These are phyloP conservation scores for Hyppa rectilinea DNA, from an alignment of 2,888 invertebrate species.

Conservation along the genomic window DNA sequence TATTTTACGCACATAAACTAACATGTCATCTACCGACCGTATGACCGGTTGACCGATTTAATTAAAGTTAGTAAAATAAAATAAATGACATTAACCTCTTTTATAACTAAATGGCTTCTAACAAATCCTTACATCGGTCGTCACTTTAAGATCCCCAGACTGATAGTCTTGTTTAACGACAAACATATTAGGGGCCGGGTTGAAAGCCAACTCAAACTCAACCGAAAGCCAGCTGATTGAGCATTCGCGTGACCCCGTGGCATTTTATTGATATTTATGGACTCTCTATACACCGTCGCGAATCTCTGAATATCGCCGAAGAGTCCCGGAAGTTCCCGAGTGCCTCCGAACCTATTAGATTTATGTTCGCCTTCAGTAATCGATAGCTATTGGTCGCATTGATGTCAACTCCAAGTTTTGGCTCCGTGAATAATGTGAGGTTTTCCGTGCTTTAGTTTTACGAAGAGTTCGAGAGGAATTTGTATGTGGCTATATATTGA, in stretches of 20 bases:
- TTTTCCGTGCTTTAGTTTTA: slow-evolving; percentile 53
- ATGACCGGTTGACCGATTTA: too few relatives aligned
- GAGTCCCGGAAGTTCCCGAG: slow-evolving; percentile 30
- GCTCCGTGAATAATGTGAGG: slow-evolving; percentile 51
- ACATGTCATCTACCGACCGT: too few relatives aligned
- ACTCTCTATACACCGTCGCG: slow-evolving; percentile 47
- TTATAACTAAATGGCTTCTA: slow-evolving; percentile 50
- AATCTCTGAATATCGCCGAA: slow-evolving; percentile 5
- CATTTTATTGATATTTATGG: slow-evolving; percentile 65
- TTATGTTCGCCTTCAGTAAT: slow-evolving; percentile 58
- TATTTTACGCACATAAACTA: not conserved
- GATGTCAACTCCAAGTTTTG: slow-evolving; percentile 62
- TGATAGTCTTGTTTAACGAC: slow-evolving; percentile 63
- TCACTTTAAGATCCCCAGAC: slow-evolving; percentile 51
- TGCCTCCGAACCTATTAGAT: slow-evolving; percentile 40
- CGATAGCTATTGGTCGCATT: slow-evolving; percentile 63
- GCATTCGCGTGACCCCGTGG: slow-evolving; percentile 65
- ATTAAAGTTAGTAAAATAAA: too few relatives aligned
- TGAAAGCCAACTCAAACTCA: slow-evolving; percentile 50
- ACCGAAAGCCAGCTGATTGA: slow-evolving; percentile 61
- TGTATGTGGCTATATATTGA: slow-evolving; percentile 51
- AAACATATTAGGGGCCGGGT: slow-evolving; percentile 60
- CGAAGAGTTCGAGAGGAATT: slow-evolving; percentile 46
- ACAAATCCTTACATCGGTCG: slow-evolving; percentile 44
- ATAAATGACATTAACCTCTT: slow-evolving; percentile 28